These are phyloP conservation scores for Microtus agrestis DNA, from an alignment of 2,797 vertebrate species.

Conservation along the genomic window DNA sequence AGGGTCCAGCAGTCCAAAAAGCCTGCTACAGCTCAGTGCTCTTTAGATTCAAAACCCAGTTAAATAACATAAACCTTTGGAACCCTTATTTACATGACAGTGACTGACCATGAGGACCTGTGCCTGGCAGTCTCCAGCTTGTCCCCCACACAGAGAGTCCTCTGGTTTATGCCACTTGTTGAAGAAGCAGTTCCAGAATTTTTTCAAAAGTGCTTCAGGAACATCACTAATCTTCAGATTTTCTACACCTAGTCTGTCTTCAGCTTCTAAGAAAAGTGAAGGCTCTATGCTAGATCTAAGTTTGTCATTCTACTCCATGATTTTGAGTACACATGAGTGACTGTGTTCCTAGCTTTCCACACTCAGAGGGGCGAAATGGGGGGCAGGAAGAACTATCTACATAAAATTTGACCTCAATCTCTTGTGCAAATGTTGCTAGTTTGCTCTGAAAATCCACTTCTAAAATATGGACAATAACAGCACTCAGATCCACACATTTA, in stretches of 20 bases:
- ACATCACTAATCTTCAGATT: slow-evolving; percentile 58
- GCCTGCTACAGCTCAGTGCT: not conserved
- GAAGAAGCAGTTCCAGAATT: not conserved
- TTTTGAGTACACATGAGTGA: slow-evolving; percentile 57
- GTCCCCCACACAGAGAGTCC: not conserved
- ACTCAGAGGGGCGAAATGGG: not conserved
- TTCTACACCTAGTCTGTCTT: not conserved
- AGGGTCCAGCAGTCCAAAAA: not conserved
- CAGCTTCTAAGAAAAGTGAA: slow-evolving; percentile 55
- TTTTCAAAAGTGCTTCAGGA: slow-evolving; percentile 58
- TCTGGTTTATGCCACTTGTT: not conserved
- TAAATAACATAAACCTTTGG: slow-evolving; percentile 46
- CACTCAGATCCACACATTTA: not conserved
- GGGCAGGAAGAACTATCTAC: slow-evolving; percentile 59
- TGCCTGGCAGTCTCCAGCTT: not conserved
- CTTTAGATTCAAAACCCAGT: not conserved
- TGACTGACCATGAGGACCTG: not conserved
- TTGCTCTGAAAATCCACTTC: slow-evolving; percentile 65
- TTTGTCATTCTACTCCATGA: not conserved
- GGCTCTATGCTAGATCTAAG: not conserved
- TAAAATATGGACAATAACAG: slow-evolving; percentile 37
- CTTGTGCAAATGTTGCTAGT: slow-evolving; percentile 3
- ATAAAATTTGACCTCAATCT: slow-evolving; percentile 53
- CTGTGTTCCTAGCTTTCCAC: slow-evolving; percentile 56
- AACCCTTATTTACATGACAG: not conserved